These are phyloP conservation scores for Acanthiza pusilla DNA, from an alignment of 2,797 vertebrate genomes.

Conservation along the genomic window DNA sequence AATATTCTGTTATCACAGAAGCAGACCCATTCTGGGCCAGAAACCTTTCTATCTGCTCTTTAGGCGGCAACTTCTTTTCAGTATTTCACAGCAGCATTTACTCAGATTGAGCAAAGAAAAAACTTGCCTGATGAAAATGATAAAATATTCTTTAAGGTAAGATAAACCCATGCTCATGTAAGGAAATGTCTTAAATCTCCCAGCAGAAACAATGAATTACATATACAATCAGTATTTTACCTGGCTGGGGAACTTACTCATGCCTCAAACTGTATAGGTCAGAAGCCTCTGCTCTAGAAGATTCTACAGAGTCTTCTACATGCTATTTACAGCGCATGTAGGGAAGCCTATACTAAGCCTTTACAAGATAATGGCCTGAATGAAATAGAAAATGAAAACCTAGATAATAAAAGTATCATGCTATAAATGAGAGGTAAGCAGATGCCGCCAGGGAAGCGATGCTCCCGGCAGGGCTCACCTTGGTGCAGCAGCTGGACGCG, in stretches of 20 bases:
- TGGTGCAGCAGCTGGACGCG: constrained; percentile 96
- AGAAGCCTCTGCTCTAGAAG: neutral
- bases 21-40: neutral
- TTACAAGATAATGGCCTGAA: neutral
- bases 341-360: neutral
- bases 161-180: neutral
- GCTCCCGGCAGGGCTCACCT: constrained; percentile 74
- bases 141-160: neutral
- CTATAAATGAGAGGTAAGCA: neutral
- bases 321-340: neutral
- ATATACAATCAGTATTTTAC: neutral
- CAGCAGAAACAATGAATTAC: neutral
- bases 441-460: neutral
- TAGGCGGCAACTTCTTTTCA: neutral
- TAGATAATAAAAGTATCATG: neutral
- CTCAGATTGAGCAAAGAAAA: neutral
- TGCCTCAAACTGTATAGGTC: neutral
- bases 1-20: neutral
- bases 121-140: neutral
- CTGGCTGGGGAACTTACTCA: neutral
- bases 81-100: neutral
- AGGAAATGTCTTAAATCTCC: neutral
- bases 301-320: too few relatives aligned
- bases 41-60: neutral
- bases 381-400: neutral